Evolutionary conservation across 2,888 invertebrate species (phyloP).

Genomic region (Aphidius colemani): DNA sequence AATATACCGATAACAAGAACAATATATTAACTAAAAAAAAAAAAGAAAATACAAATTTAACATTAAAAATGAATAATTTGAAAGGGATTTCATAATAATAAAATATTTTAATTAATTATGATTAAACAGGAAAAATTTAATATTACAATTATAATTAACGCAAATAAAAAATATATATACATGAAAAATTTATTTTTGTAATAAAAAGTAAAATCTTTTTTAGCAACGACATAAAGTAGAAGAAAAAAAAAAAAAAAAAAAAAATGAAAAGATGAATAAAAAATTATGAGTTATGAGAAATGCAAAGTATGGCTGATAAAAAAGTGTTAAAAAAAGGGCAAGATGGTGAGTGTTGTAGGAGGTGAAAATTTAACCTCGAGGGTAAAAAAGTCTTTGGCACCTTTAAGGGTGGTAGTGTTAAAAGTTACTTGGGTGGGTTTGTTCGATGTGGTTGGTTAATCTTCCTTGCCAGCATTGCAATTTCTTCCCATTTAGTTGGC

Average conservation of each 20-base stretch:
- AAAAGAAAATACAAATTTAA: no score
- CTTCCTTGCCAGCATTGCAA: slow-evolving; percentile 56
- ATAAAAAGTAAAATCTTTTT: not conserved
- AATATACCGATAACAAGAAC: no score
- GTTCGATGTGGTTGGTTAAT: slow-evolving; percentile 51
- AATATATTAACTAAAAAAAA: no score
- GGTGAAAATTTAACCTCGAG: slow-evolving; percentile 18
- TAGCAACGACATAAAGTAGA: not conserved
- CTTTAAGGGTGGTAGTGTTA: slow-evolving; percentile 10
- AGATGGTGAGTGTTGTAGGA: slow-evolving; percentile 1
- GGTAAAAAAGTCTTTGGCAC: slow-evolving; percentile 22
- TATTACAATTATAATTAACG: not conserved
- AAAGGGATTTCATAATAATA: no score
- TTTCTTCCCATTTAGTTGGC: slow-evolving; percentile 57
- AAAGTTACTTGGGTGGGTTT: slow-evolving; percentile 8
- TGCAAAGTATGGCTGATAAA: not conserved
- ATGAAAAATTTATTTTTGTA: not conserved
- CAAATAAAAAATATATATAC: not conserved
- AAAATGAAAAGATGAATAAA: not conserved
- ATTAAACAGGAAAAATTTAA: no score
- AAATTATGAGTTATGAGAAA: slow-evolving; percentile 7
- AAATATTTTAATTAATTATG: no score
- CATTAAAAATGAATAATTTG: no score
- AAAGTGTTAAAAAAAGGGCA: no score
- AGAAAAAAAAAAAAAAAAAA: not conserved